Evolutionary conservation across 2,113 vertebrate genomes (phyloP), one percentile per base, ranked within the genome.

Genomic region (Procavia capensis): DNA sequence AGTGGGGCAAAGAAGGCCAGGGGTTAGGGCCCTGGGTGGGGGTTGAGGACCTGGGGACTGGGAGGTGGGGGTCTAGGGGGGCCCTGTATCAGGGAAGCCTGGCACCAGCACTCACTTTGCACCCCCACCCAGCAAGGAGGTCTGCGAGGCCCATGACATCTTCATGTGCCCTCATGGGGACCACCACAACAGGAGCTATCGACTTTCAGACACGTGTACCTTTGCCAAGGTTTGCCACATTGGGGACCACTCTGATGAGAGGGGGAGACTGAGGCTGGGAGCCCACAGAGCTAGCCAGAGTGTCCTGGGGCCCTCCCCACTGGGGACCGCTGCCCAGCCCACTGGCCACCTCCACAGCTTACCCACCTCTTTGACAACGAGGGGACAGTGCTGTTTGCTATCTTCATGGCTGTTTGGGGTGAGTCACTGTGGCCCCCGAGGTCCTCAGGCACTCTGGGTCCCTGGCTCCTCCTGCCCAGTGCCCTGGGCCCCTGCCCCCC

Each of bases 381-480:
- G 87, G 99, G 99, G 50, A 99, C 99, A 0, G 99, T 99, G 74
- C 16, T 98, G n/a, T 99, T 99, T 75, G 99, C 99, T 24, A 99
- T 99, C 75, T 98, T 99, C 97, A 99, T 99, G 99, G 99, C 99
- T 0, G 84, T 99, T 88, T 99, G 99, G 99, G 99, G 99, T 99
- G 98, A 98, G 99, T 98, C 29, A 2, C 47, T 0, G 6, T 9
- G 7, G 79, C n/a, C 10, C 39, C 8, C 7, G 27, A 8, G 27
- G 61, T 11, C 31, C 19, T 9, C 2, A 14, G 34, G 57, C n/a
- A n/a, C n/a, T n/a, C n/a, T 31, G 83, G 41, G 24, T 39, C 64
- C 39, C 1, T 2, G 31, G 66, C 11, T 0, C 0, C n/a, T 45
- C 59, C 2, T 14, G 19, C 68, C 22, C 54, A 10, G 25, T 20